These are phyloP conservation scores for Oncorhynchus nerka DNA, from an alignment of 2,113 vertebrate species.

Conservation along the genomic window DNA sequence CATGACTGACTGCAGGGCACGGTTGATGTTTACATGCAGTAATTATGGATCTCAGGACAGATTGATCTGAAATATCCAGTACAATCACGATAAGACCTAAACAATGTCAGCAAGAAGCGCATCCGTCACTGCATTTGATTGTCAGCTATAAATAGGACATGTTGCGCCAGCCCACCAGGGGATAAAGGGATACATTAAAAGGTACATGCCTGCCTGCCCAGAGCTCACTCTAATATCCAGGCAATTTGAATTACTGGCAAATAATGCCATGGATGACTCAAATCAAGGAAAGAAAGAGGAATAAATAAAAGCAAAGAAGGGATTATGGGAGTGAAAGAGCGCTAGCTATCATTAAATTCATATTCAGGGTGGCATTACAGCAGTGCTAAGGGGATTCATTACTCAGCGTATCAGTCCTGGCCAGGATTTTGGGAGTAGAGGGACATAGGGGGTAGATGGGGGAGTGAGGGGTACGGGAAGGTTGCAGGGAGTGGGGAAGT, in stretches of 20 bases:
- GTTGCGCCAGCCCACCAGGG: too few relatives aligned
- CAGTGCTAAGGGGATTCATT: conserved; percentile 22
- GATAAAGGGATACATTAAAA: too few relatives aligned
- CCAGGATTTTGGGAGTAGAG: background rate
- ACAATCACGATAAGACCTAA: background rate
- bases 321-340: conserved; percentile 35
- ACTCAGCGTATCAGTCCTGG: background rate
- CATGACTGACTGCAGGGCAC: background rate
- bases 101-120: background rate
- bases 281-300: conserved; percentile 15
- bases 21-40: conserved; percentile 1
- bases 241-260: background rate
- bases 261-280: background rate
- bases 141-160: too few relatives aligned
- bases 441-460: background rate
- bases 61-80: background rate
- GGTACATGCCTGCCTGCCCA: background rate
- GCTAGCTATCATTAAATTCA: conserved; percentile 29
- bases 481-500: background rate
- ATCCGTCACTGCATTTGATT: background rate
- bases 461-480: background rate
- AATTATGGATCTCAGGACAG: conserved; percentile 2
- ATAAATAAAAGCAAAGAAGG: conserved; percentile 4
- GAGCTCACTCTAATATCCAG: background rate
- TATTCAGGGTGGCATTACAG: conserved; percentile 18